Percentiles rank a stretch among this genome's conserved stretches.
phyloP scores from a whole-genome alignment of 2,888 invertebrate species.

The Plemyria rubiginata region DNA sequence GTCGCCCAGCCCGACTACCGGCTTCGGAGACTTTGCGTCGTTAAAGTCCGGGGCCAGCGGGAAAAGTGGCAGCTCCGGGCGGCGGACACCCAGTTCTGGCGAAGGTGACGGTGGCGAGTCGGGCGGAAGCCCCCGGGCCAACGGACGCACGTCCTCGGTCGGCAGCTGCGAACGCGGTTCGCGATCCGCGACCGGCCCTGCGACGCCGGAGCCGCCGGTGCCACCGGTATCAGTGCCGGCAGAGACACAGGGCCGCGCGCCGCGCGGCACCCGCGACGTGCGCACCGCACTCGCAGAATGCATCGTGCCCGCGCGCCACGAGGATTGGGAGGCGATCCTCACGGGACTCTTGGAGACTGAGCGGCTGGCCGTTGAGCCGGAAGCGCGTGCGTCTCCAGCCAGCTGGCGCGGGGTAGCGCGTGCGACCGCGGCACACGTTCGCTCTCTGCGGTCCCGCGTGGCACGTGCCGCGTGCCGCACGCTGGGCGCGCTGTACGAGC shows the following conservation, averaged over 20 bases:
- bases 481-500: conserved; percentile 91
- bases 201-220: conserved; percentile 55
- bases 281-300: conserved; percentile 73
- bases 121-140: conserved; percentile 16
- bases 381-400: conserved; percentile 88
- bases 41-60: conserved; percentile 25
- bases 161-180: conserved; percentile 40
- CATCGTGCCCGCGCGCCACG: conserved; percentile 85
- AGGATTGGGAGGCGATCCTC: conserved; percentile 93
- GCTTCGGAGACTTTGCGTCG: conserved; percentile 24
- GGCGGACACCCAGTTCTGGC: conserved; percentile 32
- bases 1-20: conserved; percentile 32
- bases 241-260: conserved; percentile 13
- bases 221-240: conserved; percentile 18
- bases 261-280: conserved; percentile 63
- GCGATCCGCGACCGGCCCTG: not conserved
- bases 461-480: conserved; percentile 94
- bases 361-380: conserved; percentile 87
- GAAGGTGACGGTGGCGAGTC: conserved; percentile 48
- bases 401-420: conserved; percentile 88
- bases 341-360: conserved; percentile 89
- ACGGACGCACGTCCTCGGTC: conserved; percentile 46
- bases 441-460: conserved; percentile 96
- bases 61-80: conserved; percentile 12
- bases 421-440: conserved; percentile 90